Base-by-base conservation (phyloP, 2,113 vertebrate species). In the Struthio camelus region DNA sequence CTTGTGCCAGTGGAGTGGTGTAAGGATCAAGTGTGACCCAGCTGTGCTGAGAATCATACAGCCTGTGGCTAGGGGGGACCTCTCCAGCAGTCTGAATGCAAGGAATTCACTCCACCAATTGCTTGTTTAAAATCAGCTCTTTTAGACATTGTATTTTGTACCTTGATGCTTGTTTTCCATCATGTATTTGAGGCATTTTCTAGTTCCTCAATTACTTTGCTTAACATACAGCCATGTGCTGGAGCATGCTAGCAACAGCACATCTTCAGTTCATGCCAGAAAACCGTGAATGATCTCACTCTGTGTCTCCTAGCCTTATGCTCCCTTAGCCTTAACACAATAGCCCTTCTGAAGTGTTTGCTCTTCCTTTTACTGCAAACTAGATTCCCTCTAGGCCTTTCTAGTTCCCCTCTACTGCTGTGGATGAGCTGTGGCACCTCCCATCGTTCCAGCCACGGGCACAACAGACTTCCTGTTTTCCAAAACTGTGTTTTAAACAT, bases 181-280 rank as follows among this genome's bases (percentile, higher is more conserved):
- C 27, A 23, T 3, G 10, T 10, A 6, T 10, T 5, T 28, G 11
- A 44, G 10, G 42, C 11, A 11, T 82, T 71, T 82, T 34, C 3
- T 5, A 64, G 56, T 71, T 71, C 50, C 25, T 58, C 11, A 1
- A 40, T 32, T 56, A 42, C n/a, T 44, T 32, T 40, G 36, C 44
- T 80, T 38, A 22, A 32, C 17, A 4, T 5, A 19, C 0, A 73
- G 67, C 36, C 67, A 36, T 24, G 36, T 0, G 5, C 19, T 32
- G 25, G 10, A 66, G 24, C 28, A 44, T 51, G 32, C 22, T 16
- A 50, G 58, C 44, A 79, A 4, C 15, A 25, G 44, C 44, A 51
- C 0, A 0, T 14, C 9, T 38, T 53, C 0, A 1, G 34, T 40
- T 59, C 5, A 1, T 1, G 13, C 32, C 59, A 15, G 38, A 61